Percentiles rank a stretch among this genome's conserved stretches.
Evolutionary conservation across 2,797 vertebrate species (phyloP).

Genomic region (Artibeus lituratus): DNA sequence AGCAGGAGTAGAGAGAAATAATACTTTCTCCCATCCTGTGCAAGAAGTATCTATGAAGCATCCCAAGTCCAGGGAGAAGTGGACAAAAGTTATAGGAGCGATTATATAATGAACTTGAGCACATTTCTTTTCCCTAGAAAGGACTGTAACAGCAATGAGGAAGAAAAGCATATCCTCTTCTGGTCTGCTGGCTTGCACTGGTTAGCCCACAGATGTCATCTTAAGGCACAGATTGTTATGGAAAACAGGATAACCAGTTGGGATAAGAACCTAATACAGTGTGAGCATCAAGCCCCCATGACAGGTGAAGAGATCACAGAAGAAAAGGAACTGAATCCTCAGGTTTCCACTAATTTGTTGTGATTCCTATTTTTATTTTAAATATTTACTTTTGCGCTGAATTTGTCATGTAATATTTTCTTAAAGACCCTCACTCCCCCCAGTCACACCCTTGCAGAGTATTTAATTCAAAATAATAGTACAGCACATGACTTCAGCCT

Average conservation of each 20-base stretch:
- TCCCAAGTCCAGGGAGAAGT: neutral
- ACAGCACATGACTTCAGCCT: neutral
- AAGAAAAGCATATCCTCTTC: neutral
- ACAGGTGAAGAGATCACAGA: neutral
- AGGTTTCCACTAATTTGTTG: neutral
- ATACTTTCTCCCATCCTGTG: neutral
- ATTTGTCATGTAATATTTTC: neutral
- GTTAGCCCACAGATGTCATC: neutral
- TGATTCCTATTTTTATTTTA: neutral
- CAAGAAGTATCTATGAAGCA: neutral
- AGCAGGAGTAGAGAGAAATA: neutral
- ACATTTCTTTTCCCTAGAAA: neutral
- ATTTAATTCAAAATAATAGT: neutral
- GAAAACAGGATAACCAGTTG: neutral
- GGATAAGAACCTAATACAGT: neutral
- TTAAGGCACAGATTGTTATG: neutral
- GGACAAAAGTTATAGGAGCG: neutral
- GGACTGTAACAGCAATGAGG: neutral
- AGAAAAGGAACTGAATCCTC: neutral
- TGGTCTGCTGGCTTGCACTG: neutral
- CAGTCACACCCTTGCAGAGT: neutral
- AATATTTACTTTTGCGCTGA: neutral
- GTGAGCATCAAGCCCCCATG: neutral
- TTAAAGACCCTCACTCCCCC: neutral
- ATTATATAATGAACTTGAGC: neutral